Percentiles rank a stretch among this genome's conserved stretches.
phyloP scores from a whole-genome alignment of 2,113 vertebrate species.

The Psilopsiagon aymara region DNA sequence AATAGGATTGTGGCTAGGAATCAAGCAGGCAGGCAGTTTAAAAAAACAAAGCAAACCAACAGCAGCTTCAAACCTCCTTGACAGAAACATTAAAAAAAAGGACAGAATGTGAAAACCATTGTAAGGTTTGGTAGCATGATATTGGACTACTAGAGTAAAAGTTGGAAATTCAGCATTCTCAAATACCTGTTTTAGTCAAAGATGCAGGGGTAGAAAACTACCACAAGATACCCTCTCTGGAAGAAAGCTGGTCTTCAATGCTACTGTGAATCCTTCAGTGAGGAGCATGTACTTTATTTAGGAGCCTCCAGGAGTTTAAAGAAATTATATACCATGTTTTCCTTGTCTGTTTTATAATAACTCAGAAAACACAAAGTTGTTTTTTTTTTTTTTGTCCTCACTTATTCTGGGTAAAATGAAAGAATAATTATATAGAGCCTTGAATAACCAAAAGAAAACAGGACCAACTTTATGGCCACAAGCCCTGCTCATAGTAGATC shows the following conservation, averaged over 20 bases:
- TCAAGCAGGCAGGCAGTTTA: not conserved
- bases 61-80: not conserved
- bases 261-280: not conserved
- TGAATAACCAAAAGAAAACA: not conserved
- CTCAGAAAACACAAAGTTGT: not conserved
- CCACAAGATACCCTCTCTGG: not conserved
- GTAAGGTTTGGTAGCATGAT: not conserved
- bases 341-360: not conserved
- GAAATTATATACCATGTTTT: not conserved
- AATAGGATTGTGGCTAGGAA: not conserved
- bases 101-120: not conserved
- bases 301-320: not conserved
- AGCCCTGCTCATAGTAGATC: not conserved
- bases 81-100: too few relatives aligned
- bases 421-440: not conserved
- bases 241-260: not conserved
- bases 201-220: not conserved
- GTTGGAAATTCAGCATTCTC: not conserved
- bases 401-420: not conserved
- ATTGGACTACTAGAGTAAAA: not conserved
- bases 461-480: not conserved
- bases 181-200: not conserved
- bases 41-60: not conserved
- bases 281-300: not conserved
- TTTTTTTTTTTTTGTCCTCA: not conserved